phyloP scores from a whole-genome alignment of 1,140 invertebrate genomes.

The Papilio polyxenes region DNA sequence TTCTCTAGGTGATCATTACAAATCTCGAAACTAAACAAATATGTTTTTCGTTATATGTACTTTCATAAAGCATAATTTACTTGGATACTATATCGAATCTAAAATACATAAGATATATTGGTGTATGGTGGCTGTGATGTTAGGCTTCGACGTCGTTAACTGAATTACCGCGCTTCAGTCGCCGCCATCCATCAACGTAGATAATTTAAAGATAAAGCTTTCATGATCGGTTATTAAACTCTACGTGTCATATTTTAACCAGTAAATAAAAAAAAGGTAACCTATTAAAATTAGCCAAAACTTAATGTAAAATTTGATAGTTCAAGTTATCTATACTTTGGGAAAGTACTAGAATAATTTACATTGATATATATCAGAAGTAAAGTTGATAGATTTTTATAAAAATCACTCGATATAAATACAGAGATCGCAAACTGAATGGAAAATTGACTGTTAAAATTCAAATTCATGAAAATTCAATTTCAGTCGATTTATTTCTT shows the following conservation, averaged over 20 bases:
- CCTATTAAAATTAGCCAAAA: neutral
- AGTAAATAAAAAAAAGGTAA: neutral
- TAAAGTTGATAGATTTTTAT: neutral
- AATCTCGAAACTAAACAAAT: too few relatives aligned
- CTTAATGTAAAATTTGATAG: neutral
- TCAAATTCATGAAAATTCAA: conserved; percentile 5
- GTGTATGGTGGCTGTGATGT: neutral
- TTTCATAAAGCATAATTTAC: neutral
- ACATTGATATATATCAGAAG: neutral
- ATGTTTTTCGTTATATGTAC: neutral
- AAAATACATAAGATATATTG: neutral
- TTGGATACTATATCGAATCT: neutral
- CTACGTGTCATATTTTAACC: neutral
- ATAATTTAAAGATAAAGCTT: conserved; percentile 23
- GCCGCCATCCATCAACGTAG: conserved; percentile 16
- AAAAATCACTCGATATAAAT: neutral
- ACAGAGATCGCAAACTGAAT: neutral
- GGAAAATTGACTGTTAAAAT: neutral
- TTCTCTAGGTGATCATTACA: too few relatives aligned
- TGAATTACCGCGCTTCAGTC: conserved; percentile 10
- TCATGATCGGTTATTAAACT: conserved; percentile 7
- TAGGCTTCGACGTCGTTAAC: neutral
- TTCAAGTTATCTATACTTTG: neutral
- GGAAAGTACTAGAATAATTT: neutral
- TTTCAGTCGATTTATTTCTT: conserved; percentile 3